A percentile compares a stretch with the other conserved stretches of the same genome.
Conservation (phyloP, 2,888 invertebrate genomes). For the Frankliniella intonsa region DNA sequence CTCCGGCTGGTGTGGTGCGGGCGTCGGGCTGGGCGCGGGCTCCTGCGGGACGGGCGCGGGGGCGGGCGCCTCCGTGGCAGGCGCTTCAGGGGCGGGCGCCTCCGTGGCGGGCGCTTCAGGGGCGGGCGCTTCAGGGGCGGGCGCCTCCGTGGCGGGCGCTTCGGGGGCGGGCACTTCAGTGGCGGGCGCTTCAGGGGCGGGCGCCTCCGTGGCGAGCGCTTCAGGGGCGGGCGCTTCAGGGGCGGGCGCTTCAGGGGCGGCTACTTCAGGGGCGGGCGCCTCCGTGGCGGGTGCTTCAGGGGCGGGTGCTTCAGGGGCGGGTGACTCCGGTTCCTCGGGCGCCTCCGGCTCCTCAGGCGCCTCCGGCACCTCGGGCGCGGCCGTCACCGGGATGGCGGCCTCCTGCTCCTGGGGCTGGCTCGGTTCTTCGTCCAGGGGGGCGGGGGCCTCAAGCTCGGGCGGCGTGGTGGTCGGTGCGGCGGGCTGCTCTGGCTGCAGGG, state of each 20-base stretch:
- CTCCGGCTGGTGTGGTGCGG: conserved; percentile 29
- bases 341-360: conserved; percentile 14
- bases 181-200: conserved; percentile 30
- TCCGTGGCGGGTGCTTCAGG: conserved; percentile 32
- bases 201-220: background rate
- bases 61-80: conserved; percentile 32
- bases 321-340: too few relatives aligned
- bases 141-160: background rate
- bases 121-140: conserved; percentile 30
- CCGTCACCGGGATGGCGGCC: background rate
- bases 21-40: conserved; percentile 29
- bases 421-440: background rate
- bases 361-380: background rate
- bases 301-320: conserved; percentile 29
- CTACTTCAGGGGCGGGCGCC: too few relatives aligned
- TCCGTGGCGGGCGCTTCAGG: conserved; percentile 32
- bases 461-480: background rate
- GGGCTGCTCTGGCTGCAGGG: background rate
- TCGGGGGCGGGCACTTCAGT: conserved; percentile 33
- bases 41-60: conserved; percentile 24
- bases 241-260: conserved; percentile 29
- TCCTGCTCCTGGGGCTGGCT: background rate
- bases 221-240: conserved; percentile 33
- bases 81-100: conserved; percentile 27
- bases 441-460: background rate